These are phyloP conservation scores for Osmerus eperlanus DNA, from an alignment of 2,113 vertebrate species.

Conservation along the genomic window DNA sequence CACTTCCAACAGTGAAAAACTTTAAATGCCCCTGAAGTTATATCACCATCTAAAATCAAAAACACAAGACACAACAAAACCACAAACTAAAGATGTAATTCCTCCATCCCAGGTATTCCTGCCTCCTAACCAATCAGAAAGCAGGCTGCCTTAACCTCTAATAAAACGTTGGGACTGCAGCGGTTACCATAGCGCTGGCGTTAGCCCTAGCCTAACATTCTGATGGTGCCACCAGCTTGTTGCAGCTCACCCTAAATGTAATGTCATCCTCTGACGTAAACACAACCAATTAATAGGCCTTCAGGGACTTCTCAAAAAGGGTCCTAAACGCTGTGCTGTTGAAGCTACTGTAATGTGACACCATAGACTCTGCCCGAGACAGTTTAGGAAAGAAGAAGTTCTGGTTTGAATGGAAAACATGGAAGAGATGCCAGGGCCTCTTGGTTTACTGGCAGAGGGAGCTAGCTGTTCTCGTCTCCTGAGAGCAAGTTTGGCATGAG, in stretches of 20 bases:
- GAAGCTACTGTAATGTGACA: conserved; percentile 22
- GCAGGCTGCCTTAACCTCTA: conserved; percentile 10
- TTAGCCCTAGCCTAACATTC: conserved; percentile 56
- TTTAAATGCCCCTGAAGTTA: too few relatives aligned
- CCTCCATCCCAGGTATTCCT: too few relatives aligned
- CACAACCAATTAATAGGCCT: conserved; percentile 55
- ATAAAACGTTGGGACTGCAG: conserved; percentile 54
- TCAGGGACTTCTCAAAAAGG: conserved; percentile 48
- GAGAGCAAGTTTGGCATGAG: conserved; percentile 18
- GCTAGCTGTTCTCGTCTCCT: conserved; percentile 9
- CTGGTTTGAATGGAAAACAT: conserved; percentile 7
- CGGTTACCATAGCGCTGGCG: conserved; percentile 39
- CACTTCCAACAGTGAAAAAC: too few relatives aligned
- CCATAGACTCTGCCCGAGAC: conserved; percentile 16
- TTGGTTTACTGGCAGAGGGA: conserved; percentile 8
- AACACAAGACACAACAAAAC: too few relatives aligned
- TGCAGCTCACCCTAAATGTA: conserved; percentile 37
- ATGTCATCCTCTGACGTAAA: conserved; percentile 38
- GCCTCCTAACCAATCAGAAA: too few relatives aligned
- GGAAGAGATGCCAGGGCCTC: conserved; percentile 8
- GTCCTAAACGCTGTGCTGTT: conserved; percentile 40
- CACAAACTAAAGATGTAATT: too few relatives aligned
- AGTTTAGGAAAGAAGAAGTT: conserved; percentile 27
- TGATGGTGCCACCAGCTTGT: conserved; percentile 36
- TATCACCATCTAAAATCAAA: too few relatives aligned